Base-by-base conservation (phyloP, 2,888 invertebrate species). In the Candidula unifasciata region DNA sequence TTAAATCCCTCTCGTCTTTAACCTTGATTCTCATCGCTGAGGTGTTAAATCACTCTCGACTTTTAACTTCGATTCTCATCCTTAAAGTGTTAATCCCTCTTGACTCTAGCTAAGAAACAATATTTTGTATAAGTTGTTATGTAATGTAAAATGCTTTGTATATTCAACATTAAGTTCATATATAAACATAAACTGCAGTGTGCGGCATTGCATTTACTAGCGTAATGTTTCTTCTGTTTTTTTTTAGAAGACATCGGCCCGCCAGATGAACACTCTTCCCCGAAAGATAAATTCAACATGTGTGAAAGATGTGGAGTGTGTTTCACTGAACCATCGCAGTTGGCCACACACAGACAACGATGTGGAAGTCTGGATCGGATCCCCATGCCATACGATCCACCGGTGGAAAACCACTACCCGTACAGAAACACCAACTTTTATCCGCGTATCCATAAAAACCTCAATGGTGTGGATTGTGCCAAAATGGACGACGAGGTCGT, bases 291-390 rank as follows among this genome's bases (percentile, higher is more conserved):
- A 2, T n/a, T 35, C 64, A 74, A 33, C 66, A n/a, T 76, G 0
- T 94, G 93, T 86, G 93, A 91, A 27, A 92, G 92, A 86, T 94
- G 93, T 86, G 90, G 91, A 16, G 90, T 90, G 74, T 92, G 93
- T 85, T 93, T 94, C 86, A 76, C 91, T 64, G 91, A 91, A 73
- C 84, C 92, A 52, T 86, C 89, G 21, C 90, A 90, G 76, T 92
- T 93, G 84, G 86, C 93, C 60, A 86, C 89, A 13, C 93, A 94
- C 89, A 93, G 93, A 86, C 91, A 91, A 87, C 82, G 87, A 66
- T 93, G 93, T 86, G 86, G 88, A n/a, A 87, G 87, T 13, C 77
- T 52, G 3, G 27, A 33, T 24, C 73, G 68, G 16, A 64, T 86
- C 27, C 33, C 30, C 68, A 84, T 84, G 84, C 80, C 84, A 3